A percentile compares a stretch with the other conserved stretches of the same genome.
Conservation (phyloP, 2,797 vertebrate genomes). For the Gephyroberyx darwinii region DNA sequence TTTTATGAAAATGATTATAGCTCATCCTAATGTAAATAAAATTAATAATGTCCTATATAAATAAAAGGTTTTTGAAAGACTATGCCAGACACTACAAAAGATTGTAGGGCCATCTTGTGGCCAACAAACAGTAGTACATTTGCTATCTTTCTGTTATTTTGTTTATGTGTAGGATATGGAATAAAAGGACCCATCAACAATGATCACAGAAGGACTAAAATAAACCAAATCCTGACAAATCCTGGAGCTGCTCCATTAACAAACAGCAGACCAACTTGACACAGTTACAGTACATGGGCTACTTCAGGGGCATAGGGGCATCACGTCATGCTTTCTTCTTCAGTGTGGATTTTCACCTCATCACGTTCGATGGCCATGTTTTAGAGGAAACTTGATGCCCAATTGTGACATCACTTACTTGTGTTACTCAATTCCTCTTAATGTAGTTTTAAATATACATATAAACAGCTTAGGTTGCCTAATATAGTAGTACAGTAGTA, state of each 20-base stretch:
- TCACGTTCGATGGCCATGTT: background rate
- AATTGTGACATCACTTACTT: too few species aligned
- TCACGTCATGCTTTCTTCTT: too few species aligned
- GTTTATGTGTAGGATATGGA: too few species aligned
- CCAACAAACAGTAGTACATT: slow-evolving; percentile 21
- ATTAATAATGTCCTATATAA: background rate
- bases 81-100: too few species aligned
- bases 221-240: slow-evolving; percentile 54
- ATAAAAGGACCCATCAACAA: too few species aligned
- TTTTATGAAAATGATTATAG: background rate
- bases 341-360: slow-evolving; percentile 36
- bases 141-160: too few species aligned
- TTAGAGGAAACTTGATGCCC: background rate
- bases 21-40: background rate
- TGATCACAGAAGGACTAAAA: too few species aligned
- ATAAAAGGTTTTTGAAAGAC: background rate
- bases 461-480: too few species aligned
- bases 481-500: too few species aligned
- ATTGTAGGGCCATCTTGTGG: slow-evolving; percentile 53
- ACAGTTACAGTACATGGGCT: slow-evolving; percentile 38
- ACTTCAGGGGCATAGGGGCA: background rate
- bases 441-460: too few species aligned
- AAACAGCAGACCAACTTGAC: slow-evolving; percentile 46
- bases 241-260: slow-evolving; percentile 27
- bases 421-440: too few species aligned